These are phyloP conservation scores for Cichladusa arquata DNA, from an alignment of 2,113 vertebrate species.

Conservation along the genomic window DNA sequence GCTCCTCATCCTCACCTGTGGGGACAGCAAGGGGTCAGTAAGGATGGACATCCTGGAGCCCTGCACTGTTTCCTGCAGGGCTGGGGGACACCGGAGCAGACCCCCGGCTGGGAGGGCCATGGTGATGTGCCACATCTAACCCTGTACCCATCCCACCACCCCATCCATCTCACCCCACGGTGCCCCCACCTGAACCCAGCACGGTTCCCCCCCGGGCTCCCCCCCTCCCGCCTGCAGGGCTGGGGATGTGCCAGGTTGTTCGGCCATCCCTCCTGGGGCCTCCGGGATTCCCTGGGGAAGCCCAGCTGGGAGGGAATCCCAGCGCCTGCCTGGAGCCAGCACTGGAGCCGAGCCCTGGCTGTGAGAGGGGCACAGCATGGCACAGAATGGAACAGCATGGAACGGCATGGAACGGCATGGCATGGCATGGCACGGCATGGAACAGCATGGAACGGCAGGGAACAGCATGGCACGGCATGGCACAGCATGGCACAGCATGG, in stretches of 20 bases:
- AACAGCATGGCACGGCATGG: too few relatives aligned
- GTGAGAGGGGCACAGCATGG: rapidly evolving
- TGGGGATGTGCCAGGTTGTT: background rate
- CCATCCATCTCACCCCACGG: background rate
- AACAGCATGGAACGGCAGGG: background rate
- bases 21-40: rapidly evolving
- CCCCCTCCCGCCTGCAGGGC: background rate
- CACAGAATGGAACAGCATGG: background rate
- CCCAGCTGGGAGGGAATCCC: constrained; percentile 31
- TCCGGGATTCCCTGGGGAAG: constrained; percentile 42
- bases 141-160: too few relatives aligned
- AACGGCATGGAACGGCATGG: background rate
- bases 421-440: background rate
- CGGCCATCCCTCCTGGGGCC: background rate
- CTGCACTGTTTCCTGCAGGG: background rate
- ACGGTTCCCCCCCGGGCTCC: rapidly evolving
- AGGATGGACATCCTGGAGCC: rapidly evolving
- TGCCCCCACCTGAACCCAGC: background rate
- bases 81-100: background rate
- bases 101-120: background rate
- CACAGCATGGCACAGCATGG: rapidly evolving
- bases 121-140: background rate
- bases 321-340: constrained; percentile 27
- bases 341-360: background rate
- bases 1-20: constrained; percentile 80